phyloP scores from a whole-genome alignment of 2,888 invertebrate genomes.

The Timema cristinae region DNA sequence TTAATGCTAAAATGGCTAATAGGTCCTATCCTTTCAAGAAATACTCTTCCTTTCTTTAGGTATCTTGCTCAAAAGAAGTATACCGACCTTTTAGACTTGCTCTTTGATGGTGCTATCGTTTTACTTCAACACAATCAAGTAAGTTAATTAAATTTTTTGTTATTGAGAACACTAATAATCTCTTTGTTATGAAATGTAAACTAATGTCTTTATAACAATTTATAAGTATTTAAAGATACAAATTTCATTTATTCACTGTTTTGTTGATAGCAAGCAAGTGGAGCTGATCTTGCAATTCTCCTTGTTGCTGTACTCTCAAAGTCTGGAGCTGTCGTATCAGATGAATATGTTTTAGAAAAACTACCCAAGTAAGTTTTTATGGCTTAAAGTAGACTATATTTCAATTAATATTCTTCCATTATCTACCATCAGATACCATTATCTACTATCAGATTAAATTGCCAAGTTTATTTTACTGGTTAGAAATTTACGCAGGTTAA shows the following conservation, averaged over 20 bases:
- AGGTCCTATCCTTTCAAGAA: neutral
- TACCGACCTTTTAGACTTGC: slow-evolving; percentile 71
- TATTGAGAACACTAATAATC: neutral
- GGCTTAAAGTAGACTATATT: too few relatives aligned
- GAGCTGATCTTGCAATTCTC: slow-evolving; percentile 81
- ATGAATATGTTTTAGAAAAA: slow-evolving; percentile 47
- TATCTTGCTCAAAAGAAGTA: slow-evolving; percentile 80
- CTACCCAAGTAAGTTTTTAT: too few relatives aligned
- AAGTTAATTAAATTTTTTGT: slow-evolving; percentile 28
- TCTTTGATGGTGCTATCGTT: slow-evolving; percentile 72
- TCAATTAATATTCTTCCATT: too few relatives aligned
- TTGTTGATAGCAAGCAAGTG: slow-evolving; percentile 66
- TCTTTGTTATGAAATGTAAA: neutral
- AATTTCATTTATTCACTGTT: neutral
- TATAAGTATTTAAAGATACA: too few relatives aligned
- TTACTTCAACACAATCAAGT: slow-evolving; percentile 73
- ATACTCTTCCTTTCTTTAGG: slow-evolving; percentile 50
- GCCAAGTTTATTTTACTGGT: too few relatives aligned
- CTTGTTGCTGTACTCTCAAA: slow-evolving; percentile 78
- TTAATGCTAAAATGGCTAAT: neutral
- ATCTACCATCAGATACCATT: too few relatives aligned
- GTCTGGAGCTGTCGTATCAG: slow-evolving; percentile 54
- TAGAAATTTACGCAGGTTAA: too few relatives aligned
- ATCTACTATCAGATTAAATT: too few relatives aligned
- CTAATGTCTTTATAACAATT: too few relatives aligned